Evolutionary conservation across 2,888 invertebrate genomes (phyloP).

Genomic region (Nomada flava): DNA sequence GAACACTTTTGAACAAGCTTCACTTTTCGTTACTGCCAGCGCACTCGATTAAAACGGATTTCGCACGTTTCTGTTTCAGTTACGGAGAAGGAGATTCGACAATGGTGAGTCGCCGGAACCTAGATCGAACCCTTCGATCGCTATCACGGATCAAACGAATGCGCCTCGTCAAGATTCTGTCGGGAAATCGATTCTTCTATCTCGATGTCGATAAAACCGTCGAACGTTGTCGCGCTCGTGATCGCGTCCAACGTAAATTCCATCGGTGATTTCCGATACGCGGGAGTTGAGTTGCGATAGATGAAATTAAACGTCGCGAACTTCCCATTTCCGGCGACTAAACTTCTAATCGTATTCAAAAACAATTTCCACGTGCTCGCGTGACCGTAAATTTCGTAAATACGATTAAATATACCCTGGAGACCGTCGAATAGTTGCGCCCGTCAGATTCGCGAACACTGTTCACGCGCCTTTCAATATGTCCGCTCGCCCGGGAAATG

Average conservation of each 20-base stretch:
- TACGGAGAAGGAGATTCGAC: slow-evolving; percentile 94
- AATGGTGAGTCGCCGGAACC: slow-evolving; percentile 88
- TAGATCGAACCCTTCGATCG: neutral
- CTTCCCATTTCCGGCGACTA: neutral
- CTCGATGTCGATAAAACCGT: slow-evolving; percentile 1
- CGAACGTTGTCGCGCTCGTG: neutral
- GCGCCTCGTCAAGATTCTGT: neutral
- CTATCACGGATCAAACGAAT: neutral
- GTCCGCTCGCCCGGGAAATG: neutral
- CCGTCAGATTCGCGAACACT: neutral
- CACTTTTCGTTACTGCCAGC: neutral
- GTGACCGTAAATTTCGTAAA: neutral
- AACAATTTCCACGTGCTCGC: neutral
- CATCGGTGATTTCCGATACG: neutral
- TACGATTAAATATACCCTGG: neutral
- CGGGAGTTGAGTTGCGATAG: neutral
- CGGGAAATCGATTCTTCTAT: neutral
- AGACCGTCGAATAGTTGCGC: neutral
- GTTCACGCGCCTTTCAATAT: neutral
- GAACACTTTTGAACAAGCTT: neutral
- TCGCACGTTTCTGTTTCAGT: slow-evolving; percentile 87
- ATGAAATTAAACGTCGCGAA: neutral
- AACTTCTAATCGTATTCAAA: slow-evolving; percentile 3
- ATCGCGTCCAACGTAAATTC: neutral
- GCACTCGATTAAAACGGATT: slow-evolving; percentile 20